phyloP scores from a whole-genome alignment of 2,797 vertebrate species.

The Monodelphis domestica region DNA sequence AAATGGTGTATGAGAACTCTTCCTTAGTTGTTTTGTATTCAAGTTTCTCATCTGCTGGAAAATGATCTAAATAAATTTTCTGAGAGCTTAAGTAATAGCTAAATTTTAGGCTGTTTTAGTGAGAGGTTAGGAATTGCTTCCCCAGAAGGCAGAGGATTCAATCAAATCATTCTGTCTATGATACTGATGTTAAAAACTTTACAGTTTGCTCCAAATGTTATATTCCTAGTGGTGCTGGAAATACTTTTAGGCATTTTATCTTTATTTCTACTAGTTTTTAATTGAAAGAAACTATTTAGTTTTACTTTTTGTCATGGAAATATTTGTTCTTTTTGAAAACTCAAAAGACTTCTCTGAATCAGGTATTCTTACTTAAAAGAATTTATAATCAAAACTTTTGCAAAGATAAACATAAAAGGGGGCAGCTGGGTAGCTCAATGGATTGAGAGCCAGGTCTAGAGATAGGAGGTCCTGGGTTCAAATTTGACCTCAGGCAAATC shows the following conservation, averaged over 20 bases:
- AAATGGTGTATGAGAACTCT: conserved; percentile 43
- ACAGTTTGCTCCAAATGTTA: neutral
- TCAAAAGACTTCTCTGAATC: neutral
- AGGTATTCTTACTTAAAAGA: neutral
- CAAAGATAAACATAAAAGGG: too few species aligned
- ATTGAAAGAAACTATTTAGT: neutral
- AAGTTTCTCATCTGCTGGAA: conserved; percentile 50
- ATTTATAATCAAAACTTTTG: neutral
- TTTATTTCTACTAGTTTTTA: conserved; percentile 34
- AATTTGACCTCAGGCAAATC: too few species aligned
- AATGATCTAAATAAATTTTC: conserved; percentile 57
- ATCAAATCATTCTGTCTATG: conserved; percentile 40
- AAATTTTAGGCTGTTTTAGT: conserved; percentile 38
- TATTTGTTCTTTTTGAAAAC: neutral
- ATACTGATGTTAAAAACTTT: neutral
- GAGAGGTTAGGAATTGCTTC: conserved; percentile 3
- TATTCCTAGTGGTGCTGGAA: neutral
- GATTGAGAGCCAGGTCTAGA: too few species aligned
- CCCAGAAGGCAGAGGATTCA: neutral
- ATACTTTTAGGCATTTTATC: conserved; percentile 30
- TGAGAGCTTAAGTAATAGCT: conserved; percentile 37
- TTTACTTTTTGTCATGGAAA: neutral
- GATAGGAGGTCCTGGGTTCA: too few species aligned
- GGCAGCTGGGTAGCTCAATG: too few species aligned
- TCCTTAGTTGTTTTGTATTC: conserved; percentile 41